Conservation (phyloP, 1,140 invertebrate species). For the Trialeurodes vaporariorum region DNA sequence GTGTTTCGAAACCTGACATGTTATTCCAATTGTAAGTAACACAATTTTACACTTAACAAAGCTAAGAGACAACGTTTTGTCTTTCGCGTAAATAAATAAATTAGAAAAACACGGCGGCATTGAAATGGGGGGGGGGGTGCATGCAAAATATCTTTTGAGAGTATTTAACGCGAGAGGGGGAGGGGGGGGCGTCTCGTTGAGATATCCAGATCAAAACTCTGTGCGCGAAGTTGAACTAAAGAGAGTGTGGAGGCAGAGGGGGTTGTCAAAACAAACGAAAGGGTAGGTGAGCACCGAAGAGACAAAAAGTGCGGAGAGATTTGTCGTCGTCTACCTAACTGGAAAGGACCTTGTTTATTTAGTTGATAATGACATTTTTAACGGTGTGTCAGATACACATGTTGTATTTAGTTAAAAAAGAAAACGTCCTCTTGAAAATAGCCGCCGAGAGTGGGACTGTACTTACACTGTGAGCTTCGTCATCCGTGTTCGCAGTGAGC, state of each 20-base stretch:
- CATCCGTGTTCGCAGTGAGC: no score
- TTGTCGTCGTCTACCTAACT: background rate
- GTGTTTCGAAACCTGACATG: background rate
- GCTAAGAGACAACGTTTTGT: background rate
- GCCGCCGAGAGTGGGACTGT: background rate
- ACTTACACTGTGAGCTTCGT: no score
- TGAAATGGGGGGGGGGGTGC: background rate
- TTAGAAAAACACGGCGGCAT: background rate
- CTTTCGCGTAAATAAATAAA: background rate
- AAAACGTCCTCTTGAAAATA: background rate
- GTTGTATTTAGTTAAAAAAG: background rate
- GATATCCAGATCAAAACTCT: no score
- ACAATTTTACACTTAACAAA: background rate
- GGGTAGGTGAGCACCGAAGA: background rate
- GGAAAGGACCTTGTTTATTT: background rate
- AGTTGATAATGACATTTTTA: conserved; percentile 1
- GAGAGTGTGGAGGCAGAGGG: no score
- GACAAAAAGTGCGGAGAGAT: no score
- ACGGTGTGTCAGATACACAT: background rate
- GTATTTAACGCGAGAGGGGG: background rate
- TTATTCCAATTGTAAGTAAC: background rate
- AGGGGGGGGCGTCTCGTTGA: no score
- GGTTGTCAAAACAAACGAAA: background rate
- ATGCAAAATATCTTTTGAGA: no score
- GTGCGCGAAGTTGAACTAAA: no score